Evolutionary conservation across 2,113 vertebrate species (phyloP).

Genomic region (Osmerus eperlanus): DNA sequence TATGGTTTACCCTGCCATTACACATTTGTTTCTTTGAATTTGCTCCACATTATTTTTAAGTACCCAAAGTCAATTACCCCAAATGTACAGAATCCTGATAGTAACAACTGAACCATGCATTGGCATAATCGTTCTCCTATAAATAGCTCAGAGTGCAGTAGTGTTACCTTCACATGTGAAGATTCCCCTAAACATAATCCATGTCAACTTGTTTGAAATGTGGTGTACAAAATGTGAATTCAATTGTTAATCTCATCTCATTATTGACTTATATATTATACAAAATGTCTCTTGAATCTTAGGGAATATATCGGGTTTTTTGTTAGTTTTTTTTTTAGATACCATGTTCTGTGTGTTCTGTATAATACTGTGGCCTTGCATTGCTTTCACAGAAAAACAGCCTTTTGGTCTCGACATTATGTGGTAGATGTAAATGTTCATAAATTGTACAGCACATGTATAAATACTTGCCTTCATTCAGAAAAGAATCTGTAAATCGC

Average conservation of each 20-base stretch:
- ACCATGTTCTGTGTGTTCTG: conserved; percentile 49
- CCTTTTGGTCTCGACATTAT: conserved; percentile 72
- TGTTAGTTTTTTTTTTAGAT: conserved; percentile 21
- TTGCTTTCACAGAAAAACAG: conserved; percentile 67
- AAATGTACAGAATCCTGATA: background rate
- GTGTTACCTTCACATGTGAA: no score
- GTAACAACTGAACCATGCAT: background rate
- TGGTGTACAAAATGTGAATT: background rate
- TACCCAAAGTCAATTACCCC: no score
- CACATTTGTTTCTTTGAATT: no score
- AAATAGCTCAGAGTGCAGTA: no score
- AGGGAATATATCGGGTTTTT: background rate
- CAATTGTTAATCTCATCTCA: background rate
- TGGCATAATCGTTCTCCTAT: background rate
- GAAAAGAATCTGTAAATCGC: conserved; percentile 88
- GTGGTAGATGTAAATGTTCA: conserved; percentile 96
- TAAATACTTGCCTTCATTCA: conserved; percentile 87
- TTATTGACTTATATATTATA: background rate
- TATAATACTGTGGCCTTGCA: conserved; percentile 86
- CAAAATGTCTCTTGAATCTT: background rate
- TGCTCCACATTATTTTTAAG: no score
- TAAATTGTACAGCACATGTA: conserved; percentile 99
- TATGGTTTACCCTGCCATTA: no score
- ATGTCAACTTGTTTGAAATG: no score
- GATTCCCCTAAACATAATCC: no score